Evolutionary conservation across 2,888 invertebrate species (phyloP).

Genomic region (Aelia acuminata): DNA sequence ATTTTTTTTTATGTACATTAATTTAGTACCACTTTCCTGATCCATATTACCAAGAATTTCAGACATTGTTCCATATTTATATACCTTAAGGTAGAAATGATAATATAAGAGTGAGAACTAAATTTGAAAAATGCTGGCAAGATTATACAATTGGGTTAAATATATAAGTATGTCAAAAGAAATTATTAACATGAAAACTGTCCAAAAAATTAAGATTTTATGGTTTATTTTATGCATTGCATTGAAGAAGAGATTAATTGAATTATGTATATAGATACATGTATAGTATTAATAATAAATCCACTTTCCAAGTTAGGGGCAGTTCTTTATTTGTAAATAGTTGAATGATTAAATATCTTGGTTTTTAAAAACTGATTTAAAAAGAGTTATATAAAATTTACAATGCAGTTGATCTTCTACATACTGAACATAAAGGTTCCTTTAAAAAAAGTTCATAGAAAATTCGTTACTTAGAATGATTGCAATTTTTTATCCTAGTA

Average conservation of each 20-base stretch:
- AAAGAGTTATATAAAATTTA: no score
- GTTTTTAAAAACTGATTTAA: no score
- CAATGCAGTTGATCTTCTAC: no score
- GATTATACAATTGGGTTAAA: not conserved
- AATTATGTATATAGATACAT: no score
- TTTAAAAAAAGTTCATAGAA: no score
- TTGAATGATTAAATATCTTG: no score
- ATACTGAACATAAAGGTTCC: no score
- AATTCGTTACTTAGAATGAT: no score
- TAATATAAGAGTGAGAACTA: not conserved
- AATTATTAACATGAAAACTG: not conserved
- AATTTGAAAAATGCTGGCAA: not conserved
- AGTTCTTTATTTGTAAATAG: no score
- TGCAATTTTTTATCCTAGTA: no score
- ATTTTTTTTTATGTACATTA: not conserved
- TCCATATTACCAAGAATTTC: not conserved
- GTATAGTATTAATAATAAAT: no score
- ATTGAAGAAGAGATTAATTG: not conserved
- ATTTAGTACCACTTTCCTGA: not conserved
- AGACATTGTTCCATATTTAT: not conserved
- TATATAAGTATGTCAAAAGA: not conserved
- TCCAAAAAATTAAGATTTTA: not conserved
- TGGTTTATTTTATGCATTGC: not conserved
- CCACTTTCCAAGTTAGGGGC: no score
- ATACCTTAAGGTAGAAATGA: not conserved